These are phyloP conservation scores for Selenia dentaria DNA, from an alignment of 2,888 invertebrate species.

Conservation along the genomic window DNA sequence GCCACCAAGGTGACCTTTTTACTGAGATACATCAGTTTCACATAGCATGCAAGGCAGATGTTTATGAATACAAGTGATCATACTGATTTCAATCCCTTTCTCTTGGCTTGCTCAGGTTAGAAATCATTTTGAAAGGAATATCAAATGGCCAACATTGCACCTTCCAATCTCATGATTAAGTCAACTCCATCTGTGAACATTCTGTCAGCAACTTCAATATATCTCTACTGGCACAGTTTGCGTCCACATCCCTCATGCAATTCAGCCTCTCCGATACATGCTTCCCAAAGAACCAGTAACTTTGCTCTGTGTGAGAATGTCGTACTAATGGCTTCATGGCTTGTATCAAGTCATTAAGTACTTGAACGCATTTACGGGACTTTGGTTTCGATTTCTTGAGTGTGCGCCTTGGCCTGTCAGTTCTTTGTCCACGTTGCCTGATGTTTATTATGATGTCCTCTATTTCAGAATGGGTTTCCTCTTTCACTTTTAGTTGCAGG, in stretches of 20 bases:
- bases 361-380: constrained; percentile 51
- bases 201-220: constrained; percentile 53
- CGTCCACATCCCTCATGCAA: constrained; percentile 59
- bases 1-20: too few relatives aligned
- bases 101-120: too few relatives aligned
- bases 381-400: constrained; percentile 33
- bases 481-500: constrained; percentile 42
- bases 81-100: too few relatives aligned
- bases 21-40: too few relatives aligned
- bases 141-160: too few relatives aligned
- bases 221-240: constrained; percentile 55
- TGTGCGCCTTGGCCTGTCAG: constrained; percentile 58
- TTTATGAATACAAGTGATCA: too few relatives aligned
- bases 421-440: constrained; percentile 57
- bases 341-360: constrained; percentile 60
- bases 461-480: constrained; percentile 49
- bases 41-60: too few relatives aligned
- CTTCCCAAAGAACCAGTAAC: constrained; percentile 68
- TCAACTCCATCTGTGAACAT: constrained; percentile 22
- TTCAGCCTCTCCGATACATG: constrained; percentile 67
- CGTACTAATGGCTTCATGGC: constrained; percentile 61
- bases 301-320: constrained; percentile 34
- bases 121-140: too few relatives aligned
- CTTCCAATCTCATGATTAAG: too few relatives aligned
- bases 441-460: constrained; percentile 42